phyloP scores from a whole-genome alignment of 2,888 invertebrate species.

The Callimorpha dominula region DNA sequence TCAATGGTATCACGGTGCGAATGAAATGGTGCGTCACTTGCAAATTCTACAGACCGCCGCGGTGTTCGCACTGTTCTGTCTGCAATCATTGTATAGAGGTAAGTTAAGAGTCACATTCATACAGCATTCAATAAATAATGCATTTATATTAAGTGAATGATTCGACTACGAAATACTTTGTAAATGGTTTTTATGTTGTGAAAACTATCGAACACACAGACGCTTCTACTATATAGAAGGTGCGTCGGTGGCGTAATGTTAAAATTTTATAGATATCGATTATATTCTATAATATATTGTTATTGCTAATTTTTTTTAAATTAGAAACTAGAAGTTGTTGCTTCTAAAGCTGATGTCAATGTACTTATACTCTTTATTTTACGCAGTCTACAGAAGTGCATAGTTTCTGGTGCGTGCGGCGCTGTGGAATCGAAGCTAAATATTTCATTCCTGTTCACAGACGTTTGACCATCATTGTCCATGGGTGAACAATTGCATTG shows the following conservation, averaged over 20 bases:
- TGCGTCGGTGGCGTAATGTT: background rate
- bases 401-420: background rate
- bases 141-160: background rate
- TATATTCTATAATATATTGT: background rate
- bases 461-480: constrained; percentile 99
- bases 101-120: constrained; percentile 52
- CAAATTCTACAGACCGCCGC: constrained; percentile 99
- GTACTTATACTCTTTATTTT: no score
- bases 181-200: no score
- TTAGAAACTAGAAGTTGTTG: background rate
- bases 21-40: constrained; percentile 99
- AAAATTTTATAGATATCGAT: background rate
- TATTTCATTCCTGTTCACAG: constrained; percentile 85
- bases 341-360: no score
- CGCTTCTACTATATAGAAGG: no score
- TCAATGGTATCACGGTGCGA: constrained; percentile 98
- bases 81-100: constrained; percentile 99
- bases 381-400: background rate
- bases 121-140: background rate
- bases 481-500: constrained; percentile 99
- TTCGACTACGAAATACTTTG: no score
- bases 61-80: constrained; percentile 99
- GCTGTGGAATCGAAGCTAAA: background rate
- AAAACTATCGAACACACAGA: no score
- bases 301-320: no score